Conservation (phyloP, 2,888 invertebrate species). For the Erebia epiphron region DNA sequence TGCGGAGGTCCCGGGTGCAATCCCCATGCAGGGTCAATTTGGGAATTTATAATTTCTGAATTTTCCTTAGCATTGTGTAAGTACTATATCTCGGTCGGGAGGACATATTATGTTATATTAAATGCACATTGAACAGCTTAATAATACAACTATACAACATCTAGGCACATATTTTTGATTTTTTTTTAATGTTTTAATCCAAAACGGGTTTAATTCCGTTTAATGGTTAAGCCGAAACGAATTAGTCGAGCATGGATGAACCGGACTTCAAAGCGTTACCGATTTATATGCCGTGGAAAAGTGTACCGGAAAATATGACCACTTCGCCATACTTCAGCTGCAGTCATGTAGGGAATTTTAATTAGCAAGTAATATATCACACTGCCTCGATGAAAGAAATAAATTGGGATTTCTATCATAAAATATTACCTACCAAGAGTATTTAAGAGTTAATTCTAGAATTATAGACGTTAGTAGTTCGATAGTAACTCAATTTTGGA, state of each 20-base stretch:
- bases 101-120: no score
- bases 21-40: no score
- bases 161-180: not conserved
- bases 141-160: no score
- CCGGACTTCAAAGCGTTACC: slow-evolving; percentile 17
- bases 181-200: slow-evolving; percentile 5
- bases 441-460: no score
- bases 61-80: no score
- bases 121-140: no score
- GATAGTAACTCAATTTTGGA: no score
- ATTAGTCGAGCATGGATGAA: slow-evolving; percentile 19
- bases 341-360: slow-evolving; percentile 9
- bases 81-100: no score
- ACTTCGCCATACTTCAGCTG: not conserved
- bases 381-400: not conserved
- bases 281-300: slow-evolving; percentile 23
- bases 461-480: no score
- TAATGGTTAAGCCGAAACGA: slow-evolving; percentile 21
- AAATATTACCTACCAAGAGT: no score
- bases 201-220: slow-evolving; percentile 19
- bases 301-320: slow-evolving; percentile 16
- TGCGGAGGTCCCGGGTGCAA: no score
- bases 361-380: slow-evolving; percentile 1
- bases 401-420: not conserved
- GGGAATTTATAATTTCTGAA: no score